Conservation (phyloP, 2,797 vertebrate species). For the Halcyon smyrnensis region DNA sequence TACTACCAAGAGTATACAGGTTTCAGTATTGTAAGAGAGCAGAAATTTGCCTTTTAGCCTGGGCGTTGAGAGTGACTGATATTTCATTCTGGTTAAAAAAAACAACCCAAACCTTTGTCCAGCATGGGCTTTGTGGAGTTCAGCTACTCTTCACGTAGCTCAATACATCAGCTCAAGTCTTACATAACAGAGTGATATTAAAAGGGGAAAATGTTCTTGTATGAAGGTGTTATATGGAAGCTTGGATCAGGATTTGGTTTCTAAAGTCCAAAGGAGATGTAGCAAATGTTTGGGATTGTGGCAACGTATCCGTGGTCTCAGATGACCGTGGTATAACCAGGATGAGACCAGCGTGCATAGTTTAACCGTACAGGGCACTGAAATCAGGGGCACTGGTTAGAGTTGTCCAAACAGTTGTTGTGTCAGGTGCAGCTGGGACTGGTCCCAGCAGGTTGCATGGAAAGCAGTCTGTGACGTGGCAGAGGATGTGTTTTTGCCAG, state of each 20-base stretch:
- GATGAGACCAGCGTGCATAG: conserved; percentile 68
- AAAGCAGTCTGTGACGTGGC: conserved; percentile 54
- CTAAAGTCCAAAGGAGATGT: conserved; percentile 63
- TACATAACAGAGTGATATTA: background rate
- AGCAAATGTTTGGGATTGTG: conserved; percentile 79
- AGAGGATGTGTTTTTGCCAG: conserved; percentile 57
- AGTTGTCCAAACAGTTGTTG: conserved; percentile 84
- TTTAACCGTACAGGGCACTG: conserved; percentile 82
- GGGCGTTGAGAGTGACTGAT: background rate
- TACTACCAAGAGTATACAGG: background rate
- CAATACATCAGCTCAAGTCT: background rate
- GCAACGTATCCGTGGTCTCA: conserved; percentile 75
- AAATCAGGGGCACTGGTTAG: conserved; percentile 78
- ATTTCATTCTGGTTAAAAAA: background rate
- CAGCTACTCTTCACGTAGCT: background rate
- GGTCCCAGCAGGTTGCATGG: conserved; percentile 78
- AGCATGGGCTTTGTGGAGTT: background rate
- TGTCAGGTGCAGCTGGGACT: conserved; percentile 85
- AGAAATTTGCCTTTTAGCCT: background rate
- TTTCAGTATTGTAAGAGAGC: background rate
- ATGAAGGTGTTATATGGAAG: background rate
- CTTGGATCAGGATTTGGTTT: conserved; percentile 66
- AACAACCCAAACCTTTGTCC: background rate
- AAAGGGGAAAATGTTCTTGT: background rate
- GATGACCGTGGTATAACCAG: conserved; percentile 70